Evolutionary conservation across 2,888 invertebrate genomes (phyloP), one percentile per base, ranked within the genome.

Genomic region (Drosophila yooni): DNA sequence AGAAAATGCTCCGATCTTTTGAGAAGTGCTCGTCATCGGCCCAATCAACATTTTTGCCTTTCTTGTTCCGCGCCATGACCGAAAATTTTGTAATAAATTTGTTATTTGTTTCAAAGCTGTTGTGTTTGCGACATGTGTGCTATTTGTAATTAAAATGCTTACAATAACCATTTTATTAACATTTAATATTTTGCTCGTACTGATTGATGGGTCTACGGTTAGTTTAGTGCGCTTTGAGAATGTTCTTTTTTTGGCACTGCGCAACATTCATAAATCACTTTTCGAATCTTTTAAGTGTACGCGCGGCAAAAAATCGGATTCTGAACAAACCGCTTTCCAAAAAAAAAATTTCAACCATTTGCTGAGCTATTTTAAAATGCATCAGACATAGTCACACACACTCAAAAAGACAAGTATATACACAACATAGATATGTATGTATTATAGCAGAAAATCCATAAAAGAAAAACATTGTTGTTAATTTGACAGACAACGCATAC

Each of bases 1-100:
- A 90, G 65, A 92, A 71, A 34, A 93, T 90, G 15, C 82, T 86
- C n/a, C 93, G 93, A 13, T 89, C 91, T 65, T 91, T 88, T 29
- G 80, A 71, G 54, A 92, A 93, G 70, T 88, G 25, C 18, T 79
- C 79, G 7, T 92, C 92, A 27, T 65, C 72, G 0, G 89, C 69
- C 92, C 92, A 93, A 65, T 93, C 91, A 13, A 92, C 75, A 3
- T 83, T 79, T 48, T 87, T 90, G 1, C 43, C 46, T 34, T 84
- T 82, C 57, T 86, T 86, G 7, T 66, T 61, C 0, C 64, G 43
- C n/a, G 85, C 21, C 86, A 88, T 86, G 5, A 25, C n/a, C 7
- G 25, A 0, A 34, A 50, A 11, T 56, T 48, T 64, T 62, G 62
- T 27, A 25, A 56, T 5, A 57, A 38, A 48, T 64, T 64, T 70